phyloP scores from a whole-genome alignment of 1,140 invertebrate genomes.

The Nasonia giraulti region DNA sequence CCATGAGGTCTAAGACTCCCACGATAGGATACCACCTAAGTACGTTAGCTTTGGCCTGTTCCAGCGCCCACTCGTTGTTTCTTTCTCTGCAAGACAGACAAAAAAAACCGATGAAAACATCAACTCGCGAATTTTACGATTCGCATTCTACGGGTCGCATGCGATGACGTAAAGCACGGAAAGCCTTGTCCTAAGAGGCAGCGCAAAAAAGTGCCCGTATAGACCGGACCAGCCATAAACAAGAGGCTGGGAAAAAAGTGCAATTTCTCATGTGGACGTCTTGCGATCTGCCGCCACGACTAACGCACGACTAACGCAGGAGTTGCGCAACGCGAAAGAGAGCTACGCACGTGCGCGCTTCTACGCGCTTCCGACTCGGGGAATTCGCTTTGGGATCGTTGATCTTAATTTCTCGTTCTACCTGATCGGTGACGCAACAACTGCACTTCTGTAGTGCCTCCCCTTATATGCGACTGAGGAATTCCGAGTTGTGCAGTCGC shows the following conservation, averaged over 20 bases:
- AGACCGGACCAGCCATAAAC: not conserved
- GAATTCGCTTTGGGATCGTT: conserved; percentile 30
- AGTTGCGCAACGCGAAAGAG: not conserved
- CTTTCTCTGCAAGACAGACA: conserved; percentile 69
- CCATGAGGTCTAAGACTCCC: conserved; percentile 79
- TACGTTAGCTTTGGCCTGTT: conserved; percentile 79
- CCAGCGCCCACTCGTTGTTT: conserved; percentile 79
- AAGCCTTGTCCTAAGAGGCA: not conserved
- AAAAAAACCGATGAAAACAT: conserved; percentile 1
- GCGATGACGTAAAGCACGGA: conserved; percentile 8
- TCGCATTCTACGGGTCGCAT: not conserved
- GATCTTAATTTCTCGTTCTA: conserved; percentile 46
- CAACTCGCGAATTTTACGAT: conserved; percentile 10
- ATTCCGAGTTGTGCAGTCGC: not conserved
- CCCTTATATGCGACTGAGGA: not conserved
- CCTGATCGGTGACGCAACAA: conserved; percentile 34
- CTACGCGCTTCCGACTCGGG: conserved; percentile 1
- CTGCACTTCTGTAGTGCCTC: not conserved
- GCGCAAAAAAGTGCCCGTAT: not conserved
- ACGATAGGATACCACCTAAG: conserved; percentile 80
- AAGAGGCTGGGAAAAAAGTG: not conserved
- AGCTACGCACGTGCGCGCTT: not conserved
- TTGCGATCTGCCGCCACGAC: not conserved
- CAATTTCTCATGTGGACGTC: not conserved
- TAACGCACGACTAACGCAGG: not conserved